Evolutionary conservation across 2,797 vertebrate species (phyloP).

Genomic region (Poecilia wingei): DNA sequence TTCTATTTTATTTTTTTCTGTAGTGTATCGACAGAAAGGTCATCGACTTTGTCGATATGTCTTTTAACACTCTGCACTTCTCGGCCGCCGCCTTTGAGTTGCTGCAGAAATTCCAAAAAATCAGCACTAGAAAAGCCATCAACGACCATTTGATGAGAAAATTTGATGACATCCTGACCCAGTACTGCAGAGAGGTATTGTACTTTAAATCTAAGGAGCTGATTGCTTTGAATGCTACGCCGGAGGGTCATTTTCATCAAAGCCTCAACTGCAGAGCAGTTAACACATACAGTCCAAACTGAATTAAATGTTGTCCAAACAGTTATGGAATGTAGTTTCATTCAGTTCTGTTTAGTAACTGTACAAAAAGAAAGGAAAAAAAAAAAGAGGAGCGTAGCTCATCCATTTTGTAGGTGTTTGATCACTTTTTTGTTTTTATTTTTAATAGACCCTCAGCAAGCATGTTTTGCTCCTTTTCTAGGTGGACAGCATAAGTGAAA

Average conservation of each 20-base stretch:
- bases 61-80: constrained; percentile 90
- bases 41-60: constrained; percentile 88
- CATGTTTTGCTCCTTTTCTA: constrained; percentile 59
- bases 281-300: background rate
- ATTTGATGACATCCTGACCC: constrained; percentile 87
- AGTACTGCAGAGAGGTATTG: constrained; percentile 93
- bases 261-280: background rate
- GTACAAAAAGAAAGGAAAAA: background rate
- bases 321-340: background rate
- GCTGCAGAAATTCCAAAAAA: constrained; percentile 89
- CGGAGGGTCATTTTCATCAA: background rate
- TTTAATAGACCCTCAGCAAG: background rate
- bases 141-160: constrained; percentile 91
- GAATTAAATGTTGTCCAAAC: background rate
- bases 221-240: background rate
- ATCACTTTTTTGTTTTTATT: background rate
- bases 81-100: constrained; percentile 90
- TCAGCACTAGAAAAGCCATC: constrained; percentile 84
- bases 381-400: background rate
- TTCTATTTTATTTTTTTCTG: constrained; percentile 17
- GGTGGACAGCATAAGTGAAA: constrained; percentile 83
- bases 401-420: background rate
- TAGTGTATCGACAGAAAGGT: constrained; percentile 91
- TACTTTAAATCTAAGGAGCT: constrained; percentile 36
- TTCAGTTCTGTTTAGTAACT: background rate